phyloP scores from a whole-genome alignment of 2,888 invertebrate species.

The Ischnus inquisitorius region DNA sequence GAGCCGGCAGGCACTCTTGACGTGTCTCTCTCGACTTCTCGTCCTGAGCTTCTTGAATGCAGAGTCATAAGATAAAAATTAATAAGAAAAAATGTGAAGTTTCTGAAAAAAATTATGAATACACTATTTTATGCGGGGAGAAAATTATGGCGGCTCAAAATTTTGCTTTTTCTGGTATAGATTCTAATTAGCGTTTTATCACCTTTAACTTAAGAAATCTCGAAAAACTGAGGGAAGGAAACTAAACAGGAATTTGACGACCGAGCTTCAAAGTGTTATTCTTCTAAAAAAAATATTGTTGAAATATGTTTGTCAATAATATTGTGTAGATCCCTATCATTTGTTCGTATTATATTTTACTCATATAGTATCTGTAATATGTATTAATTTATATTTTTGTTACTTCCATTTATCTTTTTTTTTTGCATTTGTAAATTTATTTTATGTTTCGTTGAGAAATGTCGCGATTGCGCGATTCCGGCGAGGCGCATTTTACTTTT shows the following conservation, averaged over 20 bases:
- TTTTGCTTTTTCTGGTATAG: background rate
- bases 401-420: too few relatives aligned
- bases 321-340: background rate
- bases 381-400: too few relatives aligned
- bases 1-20: constrained; percentile 49
- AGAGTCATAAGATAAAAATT: background rate
- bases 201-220: too few relatives aligned
- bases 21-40: constrained; percentile 42
- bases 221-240: too few relatives aligned
- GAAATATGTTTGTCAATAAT: background rate
- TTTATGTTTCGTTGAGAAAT: too few relatives aligned
- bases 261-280: background rate
- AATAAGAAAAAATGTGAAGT: background rate
- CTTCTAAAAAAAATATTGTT: background rate
- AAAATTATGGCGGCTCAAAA: background rate
- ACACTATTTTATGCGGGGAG: background rate
- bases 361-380: too few relatives aligned
- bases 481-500: background rate
- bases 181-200: too few relatives aligned
- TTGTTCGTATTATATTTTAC: too few relatives aligned
- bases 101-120: background rate
- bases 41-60: constrained; percentile 21
- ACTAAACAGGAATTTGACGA: background rate
- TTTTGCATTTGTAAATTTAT: too few relatives aligned
- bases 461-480: background rate